Evolutionary conservation across 2,113 vertebrate genomes (phyloP).

Genomic region (Pseudopipra pipra): DNA sequence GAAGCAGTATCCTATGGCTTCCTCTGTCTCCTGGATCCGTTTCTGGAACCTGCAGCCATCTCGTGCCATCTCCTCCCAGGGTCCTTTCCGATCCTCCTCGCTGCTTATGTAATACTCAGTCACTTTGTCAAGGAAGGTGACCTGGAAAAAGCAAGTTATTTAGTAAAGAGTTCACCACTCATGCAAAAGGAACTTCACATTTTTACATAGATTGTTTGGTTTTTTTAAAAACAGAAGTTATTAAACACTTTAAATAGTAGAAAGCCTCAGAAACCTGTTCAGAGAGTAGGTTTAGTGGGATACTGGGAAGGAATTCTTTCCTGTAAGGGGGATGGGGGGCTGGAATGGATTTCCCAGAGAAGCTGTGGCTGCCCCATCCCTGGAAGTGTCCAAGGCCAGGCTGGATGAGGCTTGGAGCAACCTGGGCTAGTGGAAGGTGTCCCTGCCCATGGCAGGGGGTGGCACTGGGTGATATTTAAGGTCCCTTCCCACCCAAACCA

Average conservation of each 20-base stretch:
- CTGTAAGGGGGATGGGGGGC: not conserved
- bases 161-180: not conserved
- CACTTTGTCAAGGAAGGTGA: constrained; percentile 88
- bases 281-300: not conserved
- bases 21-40: constrained; percentile 89
- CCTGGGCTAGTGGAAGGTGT: not conserved
- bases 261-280: not conserved
- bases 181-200: not conserved
- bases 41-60: constrained; percentile 89
- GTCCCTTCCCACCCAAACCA: not conserved
- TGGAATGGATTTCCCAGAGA: not conserved
- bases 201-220: too few relatives aligned
- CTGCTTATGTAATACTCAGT: constrained; percentile 86
- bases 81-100: constrained; percentile 89
- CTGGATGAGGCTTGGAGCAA: fast-evolving
- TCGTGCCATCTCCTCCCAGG: constrained; percentile 93
- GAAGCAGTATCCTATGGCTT: constrained; percentile 85
- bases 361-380: not conserved
- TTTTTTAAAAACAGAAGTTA: not conserved
- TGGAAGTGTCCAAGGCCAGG: not conserved
- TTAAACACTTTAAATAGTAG: not conserved
- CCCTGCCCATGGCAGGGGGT: not conserved
- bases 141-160: constrained; percentile 69
- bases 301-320: not conserved
- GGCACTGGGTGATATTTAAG: not conserved